Evolutionary conservation across 1,140 invertebrate genomes (phyloP).

Genomic region (Monochamus saltuarius): DNA sequence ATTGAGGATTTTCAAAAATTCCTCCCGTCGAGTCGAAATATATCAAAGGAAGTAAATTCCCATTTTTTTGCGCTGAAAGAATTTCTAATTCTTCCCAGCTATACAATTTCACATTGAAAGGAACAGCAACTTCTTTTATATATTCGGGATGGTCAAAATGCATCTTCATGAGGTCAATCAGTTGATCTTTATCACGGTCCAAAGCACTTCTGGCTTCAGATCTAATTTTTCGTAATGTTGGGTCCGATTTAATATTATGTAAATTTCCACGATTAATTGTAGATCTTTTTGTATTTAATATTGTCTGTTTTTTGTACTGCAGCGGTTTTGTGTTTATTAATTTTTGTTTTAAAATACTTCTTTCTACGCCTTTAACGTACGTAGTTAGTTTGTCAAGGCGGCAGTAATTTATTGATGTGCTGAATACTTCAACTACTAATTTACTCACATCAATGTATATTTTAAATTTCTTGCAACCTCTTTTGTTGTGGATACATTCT

Average conservation of each 20-base stretch:
- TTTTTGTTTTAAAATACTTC: conserved; percentile 9
- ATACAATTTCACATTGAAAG: conserved; percentile 5
- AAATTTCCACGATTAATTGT: conserved; percentile 5
- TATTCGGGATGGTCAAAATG: conserved; percentile 18
- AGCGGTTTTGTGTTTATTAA: conserved; percentile 8
- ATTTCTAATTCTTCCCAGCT: conserved; percentile 12
- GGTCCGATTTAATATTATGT: conserved; percentile 18
- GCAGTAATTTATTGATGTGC: neutral
- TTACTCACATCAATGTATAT: neutral
- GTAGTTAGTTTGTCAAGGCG: neutral
- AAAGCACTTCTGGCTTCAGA: neutral
- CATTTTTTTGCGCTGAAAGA: neutral
- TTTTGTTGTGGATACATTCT: conserved; percentile 12
- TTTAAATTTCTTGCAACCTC: conserved; percentile 11
- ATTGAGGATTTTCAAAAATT: no score
- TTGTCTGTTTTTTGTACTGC: conserved; percentile 1
- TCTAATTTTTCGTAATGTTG: conserved; percentile 12
- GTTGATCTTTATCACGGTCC: conserved; percentile 11
- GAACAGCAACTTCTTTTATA: conserved; percentile 9
- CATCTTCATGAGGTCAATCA: conserved; percentile 10
- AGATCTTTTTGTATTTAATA: neutral
- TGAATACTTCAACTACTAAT: neutral
- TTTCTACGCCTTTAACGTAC: conserved; percentile 15
- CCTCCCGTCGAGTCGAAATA: no score
- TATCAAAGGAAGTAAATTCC: neutral